Conservation (phyloP, 2,113 vertebrate species). For the Fregetta grallaria region DNA sequence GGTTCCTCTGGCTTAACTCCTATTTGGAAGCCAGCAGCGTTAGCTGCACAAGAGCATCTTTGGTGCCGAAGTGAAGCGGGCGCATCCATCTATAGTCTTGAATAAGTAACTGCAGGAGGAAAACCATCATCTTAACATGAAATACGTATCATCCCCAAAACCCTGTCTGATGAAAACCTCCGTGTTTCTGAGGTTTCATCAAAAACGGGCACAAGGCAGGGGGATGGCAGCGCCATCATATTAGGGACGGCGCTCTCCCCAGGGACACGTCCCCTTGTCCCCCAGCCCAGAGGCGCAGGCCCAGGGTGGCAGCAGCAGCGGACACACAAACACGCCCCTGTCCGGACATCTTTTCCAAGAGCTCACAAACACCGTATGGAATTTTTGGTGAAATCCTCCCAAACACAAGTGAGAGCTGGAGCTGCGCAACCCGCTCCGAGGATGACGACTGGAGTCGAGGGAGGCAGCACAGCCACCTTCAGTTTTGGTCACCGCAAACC, state of each 20-base stretch:
- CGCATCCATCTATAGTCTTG: background rate
- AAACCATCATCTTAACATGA: background rate
- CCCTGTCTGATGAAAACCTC: background rate
- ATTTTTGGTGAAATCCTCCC: background rate
- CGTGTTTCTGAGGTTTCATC: background rate
- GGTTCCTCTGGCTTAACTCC: background rate
- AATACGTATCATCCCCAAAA: background rate
- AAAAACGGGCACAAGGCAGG: background rate
- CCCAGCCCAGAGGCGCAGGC: background rate
- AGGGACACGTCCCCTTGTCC: background rate
- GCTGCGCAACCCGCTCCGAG: background rate
- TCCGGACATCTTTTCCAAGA: background rate
- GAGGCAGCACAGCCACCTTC: background rate
- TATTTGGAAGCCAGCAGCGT: rapidly evolving
- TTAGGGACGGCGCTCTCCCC: background rate
- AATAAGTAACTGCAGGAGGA: background rate
- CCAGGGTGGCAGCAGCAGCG: background rate
- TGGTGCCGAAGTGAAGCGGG: background rate
- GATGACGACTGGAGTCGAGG: background rate
- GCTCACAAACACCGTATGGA: rapidly evolving
- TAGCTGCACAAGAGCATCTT: background rate
- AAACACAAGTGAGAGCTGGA: background rate
- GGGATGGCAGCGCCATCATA: too few species aligned
- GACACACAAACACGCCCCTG: background rate
- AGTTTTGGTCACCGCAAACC: background rate